Conservation (phyloP, 2,797 vertebrate genomes). For the Morus bassanus region DNA sequence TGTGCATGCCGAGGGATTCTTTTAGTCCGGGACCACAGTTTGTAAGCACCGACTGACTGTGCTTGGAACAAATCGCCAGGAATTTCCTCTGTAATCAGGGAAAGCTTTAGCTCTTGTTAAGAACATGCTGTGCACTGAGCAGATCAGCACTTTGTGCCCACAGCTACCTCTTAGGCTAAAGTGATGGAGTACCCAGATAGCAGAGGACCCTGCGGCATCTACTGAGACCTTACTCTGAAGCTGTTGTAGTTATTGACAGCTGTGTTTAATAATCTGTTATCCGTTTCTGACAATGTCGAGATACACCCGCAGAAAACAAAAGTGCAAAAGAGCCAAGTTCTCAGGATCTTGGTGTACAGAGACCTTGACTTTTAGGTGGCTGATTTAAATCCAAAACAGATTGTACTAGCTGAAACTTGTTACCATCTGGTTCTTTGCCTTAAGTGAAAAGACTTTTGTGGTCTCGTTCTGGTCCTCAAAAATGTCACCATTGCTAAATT, state of each 20-base stretch:
- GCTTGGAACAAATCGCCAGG: background rate
- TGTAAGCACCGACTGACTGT: accelerated
- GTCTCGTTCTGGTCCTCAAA: constrained; percentile 43
- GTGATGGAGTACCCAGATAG: background rate
- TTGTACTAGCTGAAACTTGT: constrained; percentile 17
- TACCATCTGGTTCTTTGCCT: constrained; percentile 42
- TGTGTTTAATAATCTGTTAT: background rate
- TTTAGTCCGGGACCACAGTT: background rate
- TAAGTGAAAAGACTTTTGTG: constrained; percentile 47
- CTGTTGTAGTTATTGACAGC: background rate
- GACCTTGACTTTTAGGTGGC: constrained; percentile 18
- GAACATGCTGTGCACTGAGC: background rate
- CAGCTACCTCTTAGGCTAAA: background rate
- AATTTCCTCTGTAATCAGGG: background rate
- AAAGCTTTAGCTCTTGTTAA: background rate
- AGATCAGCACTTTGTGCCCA: accelerated
- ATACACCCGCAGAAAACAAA: background rate
- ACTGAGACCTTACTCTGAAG: background rate
- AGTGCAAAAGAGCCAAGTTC: background rate
- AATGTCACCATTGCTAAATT: constrained; percentile 29
- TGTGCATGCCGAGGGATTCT: background rate
- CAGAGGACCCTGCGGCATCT: background rate
- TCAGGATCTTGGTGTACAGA: background rate
- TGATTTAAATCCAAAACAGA: constrained; percentile 8
- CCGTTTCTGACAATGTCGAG: accelerated